These are phyloP conservation scores for Polia nebulosa DNA, from an alignment of 2,888 invertebrate species.

Conservation along the genomic window DNA sequence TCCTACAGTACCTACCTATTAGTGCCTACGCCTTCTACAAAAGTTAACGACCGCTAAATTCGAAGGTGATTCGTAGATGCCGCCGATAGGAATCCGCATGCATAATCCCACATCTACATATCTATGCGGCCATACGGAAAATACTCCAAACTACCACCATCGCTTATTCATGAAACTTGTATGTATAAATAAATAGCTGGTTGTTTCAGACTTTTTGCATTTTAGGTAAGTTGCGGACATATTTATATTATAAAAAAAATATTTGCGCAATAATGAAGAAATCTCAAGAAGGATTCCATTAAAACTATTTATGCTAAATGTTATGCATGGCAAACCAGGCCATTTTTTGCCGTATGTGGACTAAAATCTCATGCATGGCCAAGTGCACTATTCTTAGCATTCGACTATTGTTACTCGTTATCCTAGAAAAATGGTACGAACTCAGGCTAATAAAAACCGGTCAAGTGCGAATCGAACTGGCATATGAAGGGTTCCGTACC, in stretches of 20 bases:
- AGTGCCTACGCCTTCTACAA: constrained; percentile 16
- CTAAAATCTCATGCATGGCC: not conserved
- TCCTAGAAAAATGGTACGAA: not conserved
- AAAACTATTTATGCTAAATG: not conserved
- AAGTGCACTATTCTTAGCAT: not conserved
- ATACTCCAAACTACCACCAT: constrained; percentile 52
- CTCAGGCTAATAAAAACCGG: no score
- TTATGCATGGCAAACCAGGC: not conserved
- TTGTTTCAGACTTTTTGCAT: constrained; percentile 26
- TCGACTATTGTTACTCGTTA: not conserved
- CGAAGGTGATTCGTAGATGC: constrained; percentile 83
- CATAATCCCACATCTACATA: constrained; percentile 67
- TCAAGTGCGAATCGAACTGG: no score
- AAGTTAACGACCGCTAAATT: constrained; percentile 70
- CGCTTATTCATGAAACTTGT: constrained; percentile 59
- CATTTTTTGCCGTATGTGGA: not conserved
- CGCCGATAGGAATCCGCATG: constrained; percentile 69
- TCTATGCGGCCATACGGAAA: constrained; percentile 47
- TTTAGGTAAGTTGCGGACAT: no score
- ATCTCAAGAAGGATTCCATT: not conserved
- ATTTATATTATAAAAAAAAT: no score
- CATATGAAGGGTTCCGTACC: no score
- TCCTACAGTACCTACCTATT: no score
- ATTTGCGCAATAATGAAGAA: not conserved
- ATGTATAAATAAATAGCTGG: constrained; percentile 38